Base-by-base conservation (phyloP, 2,797 vertebrate species). In the Odontamblyopus rebecca region DNA sequence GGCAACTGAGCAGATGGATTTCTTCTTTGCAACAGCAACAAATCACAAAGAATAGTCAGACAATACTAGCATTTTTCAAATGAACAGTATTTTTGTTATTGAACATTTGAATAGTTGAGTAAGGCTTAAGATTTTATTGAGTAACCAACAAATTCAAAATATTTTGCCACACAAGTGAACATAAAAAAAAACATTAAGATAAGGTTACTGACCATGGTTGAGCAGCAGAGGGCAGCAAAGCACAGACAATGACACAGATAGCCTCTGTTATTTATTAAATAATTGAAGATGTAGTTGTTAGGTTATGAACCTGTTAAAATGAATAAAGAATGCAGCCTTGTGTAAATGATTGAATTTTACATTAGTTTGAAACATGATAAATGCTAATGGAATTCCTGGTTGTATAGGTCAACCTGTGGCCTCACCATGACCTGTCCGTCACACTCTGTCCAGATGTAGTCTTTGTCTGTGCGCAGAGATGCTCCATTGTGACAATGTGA, bases 191-290 rank as follows among this genome's bases (percentile, higher is more conserved):
- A 4, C 27, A 32, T 27, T 66, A 1, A 5, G 0, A 9, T 15
- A 18, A 26, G 27, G 18, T n/a, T 3, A 48, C 56, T 61, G 70
- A 48, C 19, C 70, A 56, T 29, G 51, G 4, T 35, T 74, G 16
- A 75, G 18, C 93, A 89, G 88, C 79, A 90, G 93, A 86, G 87
- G 90, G 92, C 85, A 85, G 80, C 80, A 92, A 50, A 90, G 69
- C 38, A 81, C 77, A 82, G 63, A 71, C 23, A 77, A 88, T 82
- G 23, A 23, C 60, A 11, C 15, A 44, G 19, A 62, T 27, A 11
- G 9, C 27, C 30, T 13, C 48, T 19, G 15, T 61, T 61, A 19
- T 35, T n/a, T 35, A 16, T 35, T 61, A 1, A 18, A 5, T 32
- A 8, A 16, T 35, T 67, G 18, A 67, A 53, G 5, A 67, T 53